phyloP scores from a whole-genome alignment of 2,113 vertebrate species.

The Lethenteron reissneri region DNA sequence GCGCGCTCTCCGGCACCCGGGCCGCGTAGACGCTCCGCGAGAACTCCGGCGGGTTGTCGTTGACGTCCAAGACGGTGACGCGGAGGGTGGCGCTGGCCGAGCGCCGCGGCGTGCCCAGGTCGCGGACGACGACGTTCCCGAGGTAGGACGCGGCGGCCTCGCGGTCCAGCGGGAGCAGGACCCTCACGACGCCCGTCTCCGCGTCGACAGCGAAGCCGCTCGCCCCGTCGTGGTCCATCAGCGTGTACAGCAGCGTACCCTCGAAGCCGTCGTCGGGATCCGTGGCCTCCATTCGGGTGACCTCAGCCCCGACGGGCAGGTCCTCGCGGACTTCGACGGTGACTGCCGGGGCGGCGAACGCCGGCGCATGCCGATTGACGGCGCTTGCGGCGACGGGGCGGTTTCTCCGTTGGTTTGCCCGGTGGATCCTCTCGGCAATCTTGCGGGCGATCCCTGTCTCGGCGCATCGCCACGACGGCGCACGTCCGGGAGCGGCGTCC shows the following conservation, averaged over 20 bases:
- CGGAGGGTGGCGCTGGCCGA: too few species aligned
- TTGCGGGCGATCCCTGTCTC: constrained; percentile 79
- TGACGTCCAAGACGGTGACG: too few species aligned
- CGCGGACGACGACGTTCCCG: too few species aligned
- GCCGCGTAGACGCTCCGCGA: too few species aligned
- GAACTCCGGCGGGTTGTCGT: too few species aligned
- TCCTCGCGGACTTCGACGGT: constrained; percentile 57
- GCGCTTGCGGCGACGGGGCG: constrained; percentile 82
- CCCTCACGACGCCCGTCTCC: constrained; percentile 48
- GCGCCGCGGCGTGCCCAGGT: too few species aligned
- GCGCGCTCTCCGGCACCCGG: constrained; percentile 17
- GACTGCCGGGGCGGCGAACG: constrained; percentile 73
- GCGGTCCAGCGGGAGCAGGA: constrained; percentile 13
- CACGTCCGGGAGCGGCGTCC: constrained; percentile 17
- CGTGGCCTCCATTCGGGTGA: constrained; percentile 60
- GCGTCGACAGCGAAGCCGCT: constrained; percentile 55
- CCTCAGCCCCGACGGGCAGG: constrained; percentile 38
- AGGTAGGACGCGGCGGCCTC: too few species aligned
- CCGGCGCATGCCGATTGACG: constrained; percentile 63
- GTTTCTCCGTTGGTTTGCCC: constrained; percentile 60
- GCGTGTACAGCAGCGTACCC: constrained; percentile 64
- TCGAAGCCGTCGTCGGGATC: constrained; percentile 86
- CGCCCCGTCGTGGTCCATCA: constrained; percentile 57
- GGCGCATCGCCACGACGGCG: constrained; percentile 47
- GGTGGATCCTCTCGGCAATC: constrained; percentile 72